Evolutionary conservation across 2,113 vertebrate genomes (phyloP).

Genomic region (Mirza zaza): DNA sequence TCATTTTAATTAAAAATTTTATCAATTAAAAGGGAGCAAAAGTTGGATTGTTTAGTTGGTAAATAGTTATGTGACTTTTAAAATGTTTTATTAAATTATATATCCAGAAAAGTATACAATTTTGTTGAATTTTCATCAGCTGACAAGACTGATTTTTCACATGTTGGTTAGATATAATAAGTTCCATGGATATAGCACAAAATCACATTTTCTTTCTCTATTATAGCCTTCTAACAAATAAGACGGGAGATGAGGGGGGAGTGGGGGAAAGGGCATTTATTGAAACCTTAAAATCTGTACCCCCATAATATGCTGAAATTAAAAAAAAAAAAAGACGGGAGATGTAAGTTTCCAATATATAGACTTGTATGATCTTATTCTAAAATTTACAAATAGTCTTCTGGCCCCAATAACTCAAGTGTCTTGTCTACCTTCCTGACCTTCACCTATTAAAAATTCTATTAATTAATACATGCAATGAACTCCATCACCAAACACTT

Average conservation of each 20-base stretch:
- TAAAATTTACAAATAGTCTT: conserved; percentile 10
- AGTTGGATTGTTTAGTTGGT: not conserved
- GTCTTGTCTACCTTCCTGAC: not conserved
- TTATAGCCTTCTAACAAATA: not conserved
- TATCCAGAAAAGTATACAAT: not conserved
- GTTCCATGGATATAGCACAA: not conserved
- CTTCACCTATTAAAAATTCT: not conserved
- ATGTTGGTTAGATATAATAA: not conserved
- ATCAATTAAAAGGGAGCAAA: not conserved
- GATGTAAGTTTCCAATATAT: not conserved
- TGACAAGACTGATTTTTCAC: not conserved
- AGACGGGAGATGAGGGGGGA: not conserved
- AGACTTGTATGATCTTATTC: not conserved
- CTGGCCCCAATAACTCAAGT: not conserved
- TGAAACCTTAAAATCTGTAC: too few species aligned
- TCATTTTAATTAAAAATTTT: not conserved
- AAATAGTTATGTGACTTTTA: not conserved
- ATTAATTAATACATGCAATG: not conserved
- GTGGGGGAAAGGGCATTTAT: too few species aligned
- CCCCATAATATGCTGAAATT: too few species aligned
- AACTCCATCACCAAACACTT: not conserved
- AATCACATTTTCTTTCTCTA: conserved; percentile 5
- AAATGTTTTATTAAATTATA: not conserved
- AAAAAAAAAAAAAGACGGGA: too few species aligned
- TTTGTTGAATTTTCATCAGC: not conserved